Evolutionary conservation across 2,888 invertebrate genomes (phyloP), one percentile per base, ranked within the genome.

Genomic region (Palloptera scutellata): DNA sequence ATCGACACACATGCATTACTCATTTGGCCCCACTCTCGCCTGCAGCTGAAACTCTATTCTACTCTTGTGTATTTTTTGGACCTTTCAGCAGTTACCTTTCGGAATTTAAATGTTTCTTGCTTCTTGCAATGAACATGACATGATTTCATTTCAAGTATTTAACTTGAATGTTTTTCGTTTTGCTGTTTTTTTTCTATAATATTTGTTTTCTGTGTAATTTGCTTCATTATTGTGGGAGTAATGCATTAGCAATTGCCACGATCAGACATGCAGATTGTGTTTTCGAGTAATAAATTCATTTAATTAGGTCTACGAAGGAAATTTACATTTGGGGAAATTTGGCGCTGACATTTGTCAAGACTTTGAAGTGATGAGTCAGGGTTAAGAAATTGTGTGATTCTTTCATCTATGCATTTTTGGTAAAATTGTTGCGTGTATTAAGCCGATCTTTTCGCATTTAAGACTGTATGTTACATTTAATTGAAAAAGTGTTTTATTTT

Each of bases 101-200:
- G 41, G 15, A 59, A 53, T 59, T 58, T 64, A 58, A 20, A 59
- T 41, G 42, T 64, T 43, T 51, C 58, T 64, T 59, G 30, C 30
- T 59, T 41, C 57, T 1, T 3, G 42, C 57, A 13, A 41, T 6
- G 10, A 43, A 64, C 59, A 42, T 64, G 64, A 64, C 64, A 64
- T 64, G 58, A 64, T 64, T 64, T 64, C 30, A 30, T 30, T 30
- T 30, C 30, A 30, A 30, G 3, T 53, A 42, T 59, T 59, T 59
- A 42, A 64, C 59, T 64, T 64, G 58, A 52, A 30, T 41, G 12
- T 52, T 64, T 48, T 48, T 48, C 8, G 48, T 48, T 48, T 48
- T 43, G 9, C 12, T 43, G 9, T 43, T 43, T 43, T 43, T n/a
- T 12, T 8, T 12, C 12, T 2, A 8, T 48, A n/a, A 15, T 48